phyloP scores from a whole-genome alignment of 2,113 vertebrate species.

The Emydura subglobosa region DNA sequence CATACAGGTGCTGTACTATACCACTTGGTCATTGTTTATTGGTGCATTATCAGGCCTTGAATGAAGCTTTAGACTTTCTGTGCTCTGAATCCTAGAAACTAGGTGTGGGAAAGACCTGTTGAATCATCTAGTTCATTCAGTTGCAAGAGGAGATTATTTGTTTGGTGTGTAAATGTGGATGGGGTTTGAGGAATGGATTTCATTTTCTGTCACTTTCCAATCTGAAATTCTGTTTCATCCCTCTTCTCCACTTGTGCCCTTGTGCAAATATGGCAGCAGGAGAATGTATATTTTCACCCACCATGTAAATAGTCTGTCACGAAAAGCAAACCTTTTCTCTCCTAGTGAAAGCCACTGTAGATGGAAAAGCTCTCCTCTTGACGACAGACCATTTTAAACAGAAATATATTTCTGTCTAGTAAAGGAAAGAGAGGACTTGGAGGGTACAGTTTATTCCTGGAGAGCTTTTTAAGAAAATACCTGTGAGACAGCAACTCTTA shows the following conservation, averaged over 20 bases:
- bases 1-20: background rate
- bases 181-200: background rate
- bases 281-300: background rate
- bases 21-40: background rate
- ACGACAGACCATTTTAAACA: background rate
- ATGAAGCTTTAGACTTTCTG: background rate
- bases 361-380: background rate
- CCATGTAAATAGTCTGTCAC: background rate
- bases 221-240: background rate
- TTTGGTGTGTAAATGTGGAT: background rate
- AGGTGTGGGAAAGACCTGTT: background rate
- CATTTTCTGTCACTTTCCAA: background rate
- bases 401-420: background rate
- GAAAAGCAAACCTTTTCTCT: background rate
- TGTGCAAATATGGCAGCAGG: background rate
- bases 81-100: background rate
- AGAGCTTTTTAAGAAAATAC: background rate
- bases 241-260: background rate
- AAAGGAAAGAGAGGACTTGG: background rate
- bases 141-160: background rate
- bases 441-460: background rate
- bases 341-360: background rate
- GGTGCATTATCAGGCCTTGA: background rate
- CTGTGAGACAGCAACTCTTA: fast-evolving
- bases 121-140: background rate